Conservation (phyloP, 2,113 vertebrate genomes). For the Stigmatopora argus region DNA sequence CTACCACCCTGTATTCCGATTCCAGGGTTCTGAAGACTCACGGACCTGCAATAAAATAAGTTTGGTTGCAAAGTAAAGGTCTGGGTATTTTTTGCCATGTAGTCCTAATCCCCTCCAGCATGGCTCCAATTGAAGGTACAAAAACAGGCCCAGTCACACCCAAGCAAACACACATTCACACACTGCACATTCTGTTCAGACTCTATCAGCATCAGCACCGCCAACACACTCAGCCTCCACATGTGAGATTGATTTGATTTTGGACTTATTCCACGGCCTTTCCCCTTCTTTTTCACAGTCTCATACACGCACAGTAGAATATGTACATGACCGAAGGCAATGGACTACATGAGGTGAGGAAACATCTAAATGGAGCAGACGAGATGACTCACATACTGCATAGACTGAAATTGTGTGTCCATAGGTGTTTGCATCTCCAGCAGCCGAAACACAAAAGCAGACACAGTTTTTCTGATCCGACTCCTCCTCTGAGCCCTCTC, state of each 20-base stretch:
- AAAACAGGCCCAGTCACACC: conserved; percentile 50
- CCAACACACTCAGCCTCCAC: conserved; percentile 53
- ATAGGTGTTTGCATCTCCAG: not conserved
- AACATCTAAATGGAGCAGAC: conserved; percentile 13
- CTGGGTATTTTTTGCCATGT: conserved; percentile 24
- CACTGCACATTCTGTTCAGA: conserved; percentile 9
- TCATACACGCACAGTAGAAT: conserved; percentile 1
- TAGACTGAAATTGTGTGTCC: conserved; percentile 12
- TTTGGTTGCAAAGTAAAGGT: conserved; percentile 19
- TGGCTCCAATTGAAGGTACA: conserved; percentile 82
- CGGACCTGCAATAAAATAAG: conserved; percentile 13
- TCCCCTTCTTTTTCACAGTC: conserved; percentile 15
- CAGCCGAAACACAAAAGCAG: conserved; percentile 9
- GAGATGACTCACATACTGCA: conserved; percentile 4
- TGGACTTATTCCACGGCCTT: conserved; percentile 55
- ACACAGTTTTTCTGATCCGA: conserved; percentile 24
- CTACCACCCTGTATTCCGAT: not conserved
- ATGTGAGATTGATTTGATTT: conserved; percentile 69
- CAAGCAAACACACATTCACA: conserved; percentile 14
- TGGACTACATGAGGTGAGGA: conserved; percentile 10
- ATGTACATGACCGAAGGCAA: not conserved
- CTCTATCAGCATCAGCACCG: conserved; percentile 30
- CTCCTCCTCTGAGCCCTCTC: conserved; percentile 23
- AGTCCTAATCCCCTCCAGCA: conserved; percentile 78
- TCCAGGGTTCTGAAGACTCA: not conserved